phyloP scores from a whole-genome alignment of 1,140 invertebrate species.

The Limonius californicus region DNA sequence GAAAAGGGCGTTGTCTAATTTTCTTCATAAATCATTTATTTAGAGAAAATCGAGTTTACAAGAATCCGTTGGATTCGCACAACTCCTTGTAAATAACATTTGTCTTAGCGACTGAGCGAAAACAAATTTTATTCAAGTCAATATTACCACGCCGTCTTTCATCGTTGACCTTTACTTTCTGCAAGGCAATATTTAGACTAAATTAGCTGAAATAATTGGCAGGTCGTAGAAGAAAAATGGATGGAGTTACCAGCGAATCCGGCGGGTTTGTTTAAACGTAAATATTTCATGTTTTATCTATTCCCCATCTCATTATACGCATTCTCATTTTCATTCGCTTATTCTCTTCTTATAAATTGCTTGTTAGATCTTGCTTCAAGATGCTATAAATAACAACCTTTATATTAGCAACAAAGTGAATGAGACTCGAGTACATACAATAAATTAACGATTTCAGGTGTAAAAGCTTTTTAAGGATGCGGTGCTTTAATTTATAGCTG shows the following conservation, averaged over 20 bases:
- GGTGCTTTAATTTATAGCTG: slow-evolving; percentile 10
- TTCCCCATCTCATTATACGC: slow-evolving; percentile 9
- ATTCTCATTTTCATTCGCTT: slow-evolving; percentile 14
- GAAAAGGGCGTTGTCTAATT: neutral
- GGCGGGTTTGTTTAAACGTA: slow-evolving; percentile 4
- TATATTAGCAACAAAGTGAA: slow-evolving; percentile 12
- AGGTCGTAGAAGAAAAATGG: no score
- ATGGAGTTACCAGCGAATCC: neutral
- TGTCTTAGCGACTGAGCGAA: no score
- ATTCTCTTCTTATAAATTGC: slow-evolving; percentile 9
- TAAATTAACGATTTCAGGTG: slow-evolving; percentile 11
- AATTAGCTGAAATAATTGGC: no score
- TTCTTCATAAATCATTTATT: slow-evolving; percentile 2
- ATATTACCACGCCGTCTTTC: no score
- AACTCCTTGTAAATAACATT: neutral
- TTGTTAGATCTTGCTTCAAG: neutral
- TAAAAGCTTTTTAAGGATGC: slow-evolving; percentile 11
- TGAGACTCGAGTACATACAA: slow-evolving; percentile 10
- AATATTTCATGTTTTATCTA: slow-evolving; percentile 7
- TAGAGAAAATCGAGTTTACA: neutral
- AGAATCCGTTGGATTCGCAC: neutral
- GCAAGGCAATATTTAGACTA: no score
- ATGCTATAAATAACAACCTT: slow-evolving; percentile 11
- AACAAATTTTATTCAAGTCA: no score
- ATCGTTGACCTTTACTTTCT: no score